Base-by-base conservation (phyloP, 2,888 invertebrate genomes). In the Acanthacorydalis orientalis region DNA sequence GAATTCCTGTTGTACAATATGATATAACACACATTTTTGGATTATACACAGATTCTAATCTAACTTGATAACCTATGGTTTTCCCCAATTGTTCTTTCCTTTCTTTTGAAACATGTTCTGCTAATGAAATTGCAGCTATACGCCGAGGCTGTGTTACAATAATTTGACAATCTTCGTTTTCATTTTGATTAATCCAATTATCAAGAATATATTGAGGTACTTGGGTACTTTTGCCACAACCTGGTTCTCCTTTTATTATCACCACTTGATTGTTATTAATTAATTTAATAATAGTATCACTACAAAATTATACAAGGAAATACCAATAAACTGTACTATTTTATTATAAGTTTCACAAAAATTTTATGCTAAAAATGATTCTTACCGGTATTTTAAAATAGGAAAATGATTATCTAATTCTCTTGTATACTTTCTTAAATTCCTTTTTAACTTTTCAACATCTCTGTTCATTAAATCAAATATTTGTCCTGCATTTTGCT, bases 141-240 rank as follows among this genome's bases (percentile, higher is more conserved):
- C 79, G 62, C 4, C 83, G 67, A 1, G 83, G 83, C 50, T 83
- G 77, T 0, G 80, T 73, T 1, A 83, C 74, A 1, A 81, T 63
- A 1, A 79, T 72, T 4, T 72, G 65, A 35, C 78, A 75, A 0
- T 64, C 57, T 1, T 67, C 62, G 2, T 71, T 72, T 44, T 58
- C 57, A 1, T 59, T 60, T 39, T 57, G 55, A 46, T 53, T 53
- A 2, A 65, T 63, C 63, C 60, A 79, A 55, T 55, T 63, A 64
- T 77, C 74, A 47, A 77, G 55, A 39, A 77, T 68, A 54, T 71
- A 75, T 39, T 79, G 77, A 1, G 83, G 83, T 7, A 77, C 74
- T 46, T 82, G 72, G 0, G 80, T 82, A 23, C 81, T 82, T 59
- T 83, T 83, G 1, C 83, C 83, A 59, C 82, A 83, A 0, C 83